Evolutionary conservation across 2,888 invertebrate species (phyloP).

Genomic region (Drosophila rellima): DNA sequence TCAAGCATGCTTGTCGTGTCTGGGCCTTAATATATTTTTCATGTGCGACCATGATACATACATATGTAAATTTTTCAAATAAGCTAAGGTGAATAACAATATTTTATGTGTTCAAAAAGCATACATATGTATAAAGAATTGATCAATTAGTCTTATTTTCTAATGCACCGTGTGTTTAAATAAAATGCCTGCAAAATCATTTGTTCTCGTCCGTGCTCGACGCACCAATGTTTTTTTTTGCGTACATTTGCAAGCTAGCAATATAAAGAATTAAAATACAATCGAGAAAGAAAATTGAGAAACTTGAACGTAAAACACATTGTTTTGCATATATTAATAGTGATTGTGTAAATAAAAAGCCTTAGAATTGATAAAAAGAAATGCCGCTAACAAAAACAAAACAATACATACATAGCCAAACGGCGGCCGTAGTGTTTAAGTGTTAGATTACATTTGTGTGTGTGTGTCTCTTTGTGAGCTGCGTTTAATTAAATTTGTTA

Average conservation of each 20-base stretch:
- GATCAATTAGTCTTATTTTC: not conserved
- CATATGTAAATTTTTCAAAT: conserved; percentile 66
- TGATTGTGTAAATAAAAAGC: conserved; percentile 3
- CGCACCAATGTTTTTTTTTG: conserved; percentile 21
- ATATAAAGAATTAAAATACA: not conserved
- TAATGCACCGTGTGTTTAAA: not conserved
- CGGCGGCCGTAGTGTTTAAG: conserved; percentile 13
- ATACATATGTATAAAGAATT: not conserved
- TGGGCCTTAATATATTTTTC: no score
- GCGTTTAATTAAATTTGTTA: conserved; percentile 60
- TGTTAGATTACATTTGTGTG: conserved; percentile 15
- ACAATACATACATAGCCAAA: conserved; percentile 62
- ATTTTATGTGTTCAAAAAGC: not conserved
- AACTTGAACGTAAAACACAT: not conserved
- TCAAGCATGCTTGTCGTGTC: no score
- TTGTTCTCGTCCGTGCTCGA: conserved; percentile 15
- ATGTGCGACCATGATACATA: no score
- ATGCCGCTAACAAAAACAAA: conserved; percentile 79
- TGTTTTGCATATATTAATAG: not conserved
- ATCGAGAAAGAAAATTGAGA: not conserved
- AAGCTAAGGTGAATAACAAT: conserved; percentile 68
- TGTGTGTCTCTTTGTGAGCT: conserved; percentile 27
- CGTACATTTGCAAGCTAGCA: conserved; percentile 16
- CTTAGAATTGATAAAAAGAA: conserved; percentile 56
- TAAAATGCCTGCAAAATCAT: not conserved